Evolutionary conservation across 1,140 invertebrate genomes (phyloP), one percentile per base, ranked within the genome.

Genomic region (Coptotermes formosanus): DNA sequence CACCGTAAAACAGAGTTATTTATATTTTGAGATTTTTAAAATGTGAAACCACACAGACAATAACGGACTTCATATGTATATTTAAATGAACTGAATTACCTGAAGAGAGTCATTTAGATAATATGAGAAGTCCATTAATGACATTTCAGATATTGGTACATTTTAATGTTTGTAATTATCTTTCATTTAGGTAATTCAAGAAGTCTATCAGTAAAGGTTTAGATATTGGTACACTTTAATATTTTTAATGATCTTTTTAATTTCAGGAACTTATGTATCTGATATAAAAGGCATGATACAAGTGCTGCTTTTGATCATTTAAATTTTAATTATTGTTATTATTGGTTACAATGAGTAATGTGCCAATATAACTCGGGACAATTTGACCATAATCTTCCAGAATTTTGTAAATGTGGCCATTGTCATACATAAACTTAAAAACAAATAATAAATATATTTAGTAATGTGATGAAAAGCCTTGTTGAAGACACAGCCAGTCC

Each of bases 1-100:
- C 25, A 75, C 23, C 25, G 12, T 75, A 14, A 75, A 75, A 30
- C 25, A 75, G 14, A 75, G 25, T 75, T 75, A 75, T 75, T 75
- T 75, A 75, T 75, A 75, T 75, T 75, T 75, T 75, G 25, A 75
- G 14, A n/a, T 30, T 75, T 75, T 75, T 75, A 75, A 75, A 75
- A 75, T 75, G n/a, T n/a, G 64, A 75, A 75, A 75, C 64, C 64
- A 75, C 64, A 69, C 64, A n/a, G 59, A 19, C 59, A 64, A 64
- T 64, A 64, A 64, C 2, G 59, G 59, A 64, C 21, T 64, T 64
- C 59, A 75, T 30, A 75, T n/a, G 16, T 30, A 11, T 75, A 75
- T 30, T 19, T 75, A 75, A 75, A 75, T 75, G 14, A 75, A 75
- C 2, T 75, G n/a, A 75, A 64, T 19, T 30, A 75, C 64, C n/a